Conservation (phyloP, 2,113 vertebrate genomes). For the Murina feae region DNA sequence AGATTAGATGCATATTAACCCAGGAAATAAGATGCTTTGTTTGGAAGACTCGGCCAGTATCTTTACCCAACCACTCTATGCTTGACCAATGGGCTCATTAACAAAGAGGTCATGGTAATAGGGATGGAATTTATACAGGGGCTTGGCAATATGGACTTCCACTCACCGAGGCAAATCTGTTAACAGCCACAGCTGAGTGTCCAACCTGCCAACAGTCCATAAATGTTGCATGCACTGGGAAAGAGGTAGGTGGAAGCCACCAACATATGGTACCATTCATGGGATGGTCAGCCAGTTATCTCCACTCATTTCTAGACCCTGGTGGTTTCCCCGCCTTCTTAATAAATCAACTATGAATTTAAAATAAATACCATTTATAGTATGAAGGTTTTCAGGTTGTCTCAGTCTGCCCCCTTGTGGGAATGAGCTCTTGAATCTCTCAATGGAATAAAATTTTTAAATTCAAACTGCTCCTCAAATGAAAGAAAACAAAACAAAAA, state of each 20-base stretch:
- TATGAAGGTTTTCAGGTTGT: slow-evolving; percentile 34
- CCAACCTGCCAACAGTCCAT: neutral
- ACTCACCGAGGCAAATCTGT: neutral
- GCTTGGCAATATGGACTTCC: neutral
- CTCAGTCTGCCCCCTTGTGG: slow-evolving; percentile 70
- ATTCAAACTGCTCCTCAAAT: slow-evolving; percentile 29
- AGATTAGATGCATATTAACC: neutral
- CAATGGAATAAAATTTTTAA: slow-evolving; percentile 12
- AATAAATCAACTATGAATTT: slow-evolving; percentile 30
- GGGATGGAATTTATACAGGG: neutral
- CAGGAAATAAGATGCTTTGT: neutral
- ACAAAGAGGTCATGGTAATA: neutral
- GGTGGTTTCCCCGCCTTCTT: neutral
- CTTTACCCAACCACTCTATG: neutral
- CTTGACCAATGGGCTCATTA: neutral
- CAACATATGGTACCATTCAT: neutral
- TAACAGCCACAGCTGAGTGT: neutral
- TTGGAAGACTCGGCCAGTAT: neutral
- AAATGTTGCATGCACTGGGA: neutral
- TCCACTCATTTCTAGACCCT: neutral
- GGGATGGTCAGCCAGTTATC: neutral
- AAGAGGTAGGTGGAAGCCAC: neutral
- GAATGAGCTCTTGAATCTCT: slow-evolving; percentile 5
- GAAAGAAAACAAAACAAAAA: slow-evolving; percentile 26
- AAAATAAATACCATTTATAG: slow-evolving; percentile 23